Conservation (phyloP, 1,140 invertebrate species). For the Drosophila cardini region DNA sequence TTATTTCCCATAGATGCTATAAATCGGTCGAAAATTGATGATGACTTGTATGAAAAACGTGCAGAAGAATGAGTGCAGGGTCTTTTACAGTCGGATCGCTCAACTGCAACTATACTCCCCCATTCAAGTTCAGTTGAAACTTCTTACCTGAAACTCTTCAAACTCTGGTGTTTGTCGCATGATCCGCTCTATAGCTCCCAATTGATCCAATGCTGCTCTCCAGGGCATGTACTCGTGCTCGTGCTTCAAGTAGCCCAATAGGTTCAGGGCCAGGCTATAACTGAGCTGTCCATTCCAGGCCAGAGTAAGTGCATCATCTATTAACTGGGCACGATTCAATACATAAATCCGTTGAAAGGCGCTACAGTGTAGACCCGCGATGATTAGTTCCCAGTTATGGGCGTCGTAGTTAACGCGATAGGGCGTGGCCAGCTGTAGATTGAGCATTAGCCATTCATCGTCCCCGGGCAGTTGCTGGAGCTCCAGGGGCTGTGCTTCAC, state of each 20-base stretch:
- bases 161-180: slow-evolving; percentile 85
- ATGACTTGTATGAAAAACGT: too few relatives aligned
- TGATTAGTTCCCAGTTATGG: slow-evolving; percentile 88
- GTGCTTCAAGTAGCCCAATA: slow-evolving; percentile 87
- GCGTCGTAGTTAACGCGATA: slow-evolving; percentile 91
- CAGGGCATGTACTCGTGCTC: slow-evolving; percentile 89
- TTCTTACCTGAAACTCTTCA: slow-evolving; percentile 85
- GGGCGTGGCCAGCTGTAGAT: slow-evolving; percentile 87
- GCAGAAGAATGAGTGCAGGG: too few relatives aligned
- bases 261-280: slow-evolving; percentile 88
- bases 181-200: slow-evolving; percentile 86
- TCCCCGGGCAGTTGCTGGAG: slow-evolving; percentile 53
- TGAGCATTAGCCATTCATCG: slow-evolving; percentile 88
- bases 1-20: not conserved
- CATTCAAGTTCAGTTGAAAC: too few relatives aligned
- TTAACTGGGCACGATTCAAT: slow-evolving; percentile 91
- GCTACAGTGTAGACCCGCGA: slow-evolving; percentile 85
- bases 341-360: slow-evolving; percentile 86
- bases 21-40: too few relatives aligned
- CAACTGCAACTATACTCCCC: too few relatives aligned
- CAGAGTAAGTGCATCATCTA: slow-evolving; percentile 91
- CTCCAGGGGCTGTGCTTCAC: slow-evolving; percentile 23
- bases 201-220: slow-evolving; percentile 87
- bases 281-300: slow-evolving; percentile 88
- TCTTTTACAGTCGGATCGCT: too few relatives aligned